Evolutionary conservation across 2,888 invertebrate species (phyloP).

Genomic region (Cosmia trapezina): DNA sequence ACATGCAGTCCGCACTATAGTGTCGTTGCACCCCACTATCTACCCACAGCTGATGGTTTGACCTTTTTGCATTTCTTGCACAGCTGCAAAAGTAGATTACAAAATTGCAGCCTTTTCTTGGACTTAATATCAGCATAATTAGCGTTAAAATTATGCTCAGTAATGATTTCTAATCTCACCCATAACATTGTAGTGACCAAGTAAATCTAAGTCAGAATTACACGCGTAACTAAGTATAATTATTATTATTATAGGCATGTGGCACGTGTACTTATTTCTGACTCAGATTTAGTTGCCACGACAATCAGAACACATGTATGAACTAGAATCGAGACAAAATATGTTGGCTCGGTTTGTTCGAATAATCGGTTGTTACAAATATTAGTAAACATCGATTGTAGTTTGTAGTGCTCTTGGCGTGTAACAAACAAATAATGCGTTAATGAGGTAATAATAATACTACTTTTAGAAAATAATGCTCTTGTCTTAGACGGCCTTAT

Average conservation of each 20-base stretch:
- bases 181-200: constrained; percentile 14
- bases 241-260: constrained; percentile 2
- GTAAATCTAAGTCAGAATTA: neutral
- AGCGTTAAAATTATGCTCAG: neutral
- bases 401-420: neutral
- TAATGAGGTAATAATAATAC: neutral
- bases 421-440: neutral
- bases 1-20: neutral
- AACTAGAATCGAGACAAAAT: constrained; percentile 17
- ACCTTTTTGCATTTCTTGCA: neutral
- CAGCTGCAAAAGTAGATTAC: constrained; percentile 11
- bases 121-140: constrained; percentile 1
- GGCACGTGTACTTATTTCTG: constrained; percentile 22
- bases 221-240: neutral
- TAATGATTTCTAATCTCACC: constrained; percentile 20
- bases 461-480: neutral
- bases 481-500: too few relatives aligned
- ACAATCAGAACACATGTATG: neutral
- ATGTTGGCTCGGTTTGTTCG: neutral
- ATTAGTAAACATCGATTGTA: neutral
- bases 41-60: neutral
- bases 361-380: neutral
- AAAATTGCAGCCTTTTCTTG: neutral
- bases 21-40: neutral
- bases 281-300: constrained; percentile 8